Evolutionary conservation across 2,797 vertebrate species (phyloP).

Genomic region (Channallabes apus): DNA sequence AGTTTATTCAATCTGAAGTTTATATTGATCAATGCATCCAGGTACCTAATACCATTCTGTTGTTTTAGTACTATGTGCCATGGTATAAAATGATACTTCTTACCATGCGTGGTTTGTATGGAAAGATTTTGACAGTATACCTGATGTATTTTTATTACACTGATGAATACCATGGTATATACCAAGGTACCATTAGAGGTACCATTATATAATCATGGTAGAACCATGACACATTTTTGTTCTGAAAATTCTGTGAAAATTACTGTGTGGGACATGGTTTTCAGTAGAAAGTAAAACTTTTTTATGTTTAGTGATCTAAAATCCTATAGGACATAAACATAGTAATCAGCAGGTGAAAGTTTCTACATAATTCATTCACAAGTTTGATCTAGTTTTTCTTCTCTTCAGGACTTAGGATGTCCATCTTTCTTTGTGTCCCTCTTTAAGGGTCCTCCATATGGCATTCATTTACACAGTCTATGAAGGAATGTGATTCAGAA

Average conservation of each 20-base stretch:
- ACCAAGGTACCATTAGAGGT: not conserved
- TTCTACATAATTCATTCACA: not conserved
- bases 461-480: slow-evolving; percentile 66
- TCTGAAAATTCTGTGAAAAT: not conserved
- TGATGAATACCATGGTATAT: not conserved
- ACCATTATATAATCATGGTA: not conserved
- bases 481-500: slow-evolving; percentile 64
- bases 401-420: slow-evolving; percentile 34
- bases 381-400: slow-evolving; percentile 21
- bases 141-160: slow-evolving; percentile 4
- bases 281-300: not conserved
- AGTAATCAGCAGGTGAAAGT: not conserved
- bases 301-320: not conserved
- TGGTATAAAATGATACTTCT: not conserved
- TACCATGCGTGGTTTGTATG: not conserved
- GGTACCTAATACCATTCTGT: not conserved
- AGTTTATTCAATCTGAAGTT: not conserved
- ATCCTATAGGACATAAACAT: too few species aligned
- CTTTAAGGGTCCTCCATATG: slow-evolving; percentile 60
- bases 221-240: not conserved
- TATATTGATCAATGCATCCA: not conserved
- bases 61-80: not conserved
- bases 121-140: not conserved
- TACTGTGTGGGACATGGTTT: not conserved
- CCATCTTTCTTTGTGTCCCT: slow-evolving; percentile 46